Evolutionary conservation across 2,113 vertebrate genomes (phyloP).

Genomic region (Elachura formosa): DNA sequence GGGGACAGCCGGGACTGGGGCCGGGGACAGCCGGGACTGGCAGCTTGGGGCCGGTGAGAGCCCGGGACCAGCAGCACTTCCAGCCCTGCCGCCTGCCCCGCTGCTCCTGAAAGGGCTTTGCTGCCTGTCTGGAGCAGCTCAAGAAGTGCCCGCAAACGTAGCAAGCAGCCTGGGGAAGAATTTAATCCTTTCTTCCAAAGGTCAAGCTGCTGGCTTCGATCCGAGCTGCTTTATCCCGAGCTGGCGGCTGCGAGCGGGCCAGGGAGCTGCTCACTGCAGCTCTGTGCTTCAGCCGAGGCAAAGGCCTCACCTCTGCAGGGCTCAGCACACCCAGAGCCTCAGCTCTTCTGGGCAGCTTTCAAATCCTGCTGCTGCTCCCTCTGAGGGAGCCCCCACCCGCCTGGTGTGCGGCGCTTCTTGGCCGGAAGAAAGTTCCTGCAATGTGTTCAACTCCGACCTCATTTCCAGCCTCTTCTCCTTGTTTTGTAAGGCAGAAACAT

Average conservation of each 20-base stretch:
- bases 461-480: neutral
- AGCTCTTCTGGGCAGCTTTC: accelerated
- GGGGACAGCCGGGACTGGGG: no score
- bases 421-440: neutral
- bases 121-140: neutral
- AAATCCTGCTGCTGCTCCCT: neutral
- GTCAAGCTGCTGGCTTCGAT: neutral
- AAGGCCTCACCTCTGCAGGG: neutral
- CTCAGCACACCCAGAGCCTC: accelerated
- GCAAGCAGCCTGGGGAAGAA: neutral
- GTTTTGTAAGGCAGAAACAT: neutral
- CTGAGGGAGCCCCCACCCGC: neutral
- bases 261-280: neutral
- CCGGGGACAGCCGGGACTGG: no score
- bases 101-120: neutral
- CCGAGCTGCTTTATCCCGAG: neutral
- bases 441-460: neutral
- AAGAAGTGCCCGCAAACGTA: accelerated
- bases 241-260: neutral
- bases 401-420: neutral
- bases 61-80: no score
- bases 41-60: no score
- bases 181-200: neutral
- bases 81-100: no score
- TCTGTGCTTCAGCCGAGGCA: accelerated